Conservation (phyloP, 2,888 invertebrate genomes). For the Drosophila mulleri region DNA sequence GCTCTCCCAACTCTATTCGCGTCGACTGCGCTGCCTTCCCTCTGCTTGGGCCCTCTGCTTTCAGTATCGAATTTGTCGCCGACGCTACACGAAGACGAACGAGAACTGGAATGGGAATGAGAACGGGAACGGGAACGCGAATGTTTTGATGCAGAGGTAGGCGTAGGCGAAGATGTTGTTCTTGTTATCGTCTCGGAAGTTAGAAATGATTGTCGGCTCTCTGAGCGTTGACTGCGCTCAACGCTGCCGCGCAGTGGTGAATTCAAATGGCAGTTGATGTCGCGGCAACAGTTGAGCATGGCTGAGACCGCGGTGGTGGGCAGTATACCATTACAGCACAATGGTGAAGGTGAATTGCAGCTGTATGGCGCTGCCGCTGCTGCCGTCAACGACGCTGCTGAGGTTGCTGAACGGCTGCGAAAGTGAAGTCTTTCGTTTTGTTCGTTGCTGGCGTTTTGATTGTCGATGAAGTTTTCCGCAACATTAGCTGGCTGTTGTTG, state of each 20-base stretch:
- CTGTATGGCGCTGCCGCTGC: constrained; percentile 29
- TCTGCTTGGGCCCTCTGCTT: constrained; percentile 36
- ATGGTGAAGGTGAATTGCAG: constrained; percentile 68
- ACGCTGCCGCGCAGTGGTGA: constrained; percentile 61
- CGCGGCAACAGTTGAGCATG: constrained; percentile 78
- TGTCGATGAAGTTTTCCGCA: constrained; percentile 60
- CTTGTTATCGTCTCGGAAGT: constrained; percentile 39
- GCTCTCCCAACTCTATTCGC: constrained; percentile 13
- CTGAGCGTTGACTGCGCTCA: constrained; percentile 54
- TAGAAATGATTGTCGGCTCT: constrained; percentile 67
- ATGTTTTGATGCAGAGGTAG: constrained; percentile 34
- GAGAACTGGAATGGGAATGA: constrained; percentile 34
- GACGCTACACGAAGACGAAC: constrained; percentile 52
- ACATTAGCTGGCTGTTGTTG: constrained; percentile 17
- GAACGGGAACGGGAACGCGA: constrained; percentile 52
- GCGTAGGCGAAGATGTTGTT: constrained; percentile 49
- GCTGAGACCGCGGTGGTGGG: constrained; percentile 44
- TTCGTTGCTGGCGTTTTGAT: constrained; percentile 58
- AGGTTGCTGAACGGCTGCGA: constrained; percentile 65
- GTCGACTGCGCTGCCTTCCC: constrained; percentile 15
- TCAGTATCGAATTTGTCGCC: constrained; percentile 7
- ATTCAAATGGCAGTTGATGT: constrained; percentile 81
- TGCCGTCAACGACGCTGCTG: constrained; percentile 28
- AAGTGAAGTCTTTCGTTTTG: constrained; percentile 84
- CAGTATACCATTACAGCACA: constrained; percentile 75